Base-by-base conservation (phyloP, 2,797 vertebrate species). In the Ctenosaura bakeri region DNA sequence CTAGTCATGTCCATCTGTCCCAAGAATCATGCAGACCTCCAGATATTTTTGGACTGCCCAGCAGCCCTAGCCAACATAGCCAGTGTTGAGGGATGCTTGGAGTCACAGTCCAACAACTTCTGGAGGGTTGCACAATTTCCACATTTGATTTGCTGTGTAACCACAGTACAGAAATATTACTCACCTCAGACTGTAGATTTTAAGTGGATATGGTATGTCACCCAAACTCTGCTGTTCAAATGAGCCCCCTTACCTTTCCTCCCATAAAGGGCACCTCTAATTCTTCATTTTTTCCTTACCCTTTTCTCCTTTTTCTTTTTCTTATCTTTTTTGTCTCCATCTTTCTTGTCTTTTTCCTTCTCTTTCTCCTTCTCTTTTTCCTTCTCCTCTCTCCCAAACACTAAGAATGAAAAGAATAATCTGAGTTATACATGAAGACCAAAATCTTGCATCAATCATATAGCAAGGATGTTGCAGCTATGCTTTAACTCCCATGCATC, bases 371-470 rank as follows among this genome's bases (percentile, higher is more conserved):
- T 88, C 46, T 42, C 81, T 3, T 91, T 76, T 2, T 96, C 95
- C 84, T 95, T 96, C 32, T 96, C 94, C 4, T 95, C 95, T 92
- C 94, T 94, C 83, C 96, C 96, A 94, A 97, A 96, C 87, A 92
- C 96, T 96, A 13, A 2, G 52, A 35, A 4, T 16, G 73, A 54
- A 14, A 80, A 86, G 59, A 42, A 87, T 74, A 69, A 32, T 71
- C 26, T 22, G n/a, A 32, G 66, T 69, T 13, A 69, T 32, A 69
- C 12, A 69, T 32, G 66, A 69, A 69, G 10, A 69, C 29, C 0
- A 10, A 32, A 29, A 32, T 13, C 29, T 69, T 29, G 8, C 66
- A 69, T 59, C 18, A 59, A 18, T 16, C 14, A 59, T 59, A 16
- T 18, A 59, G 56, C 56, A 18, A 59, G 59, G 59, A 59, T 59